Evolutionary conservation across 2,888 invertebrate species (phyloP).

Genomic region (Cryptocephalus primarius): DNA sequence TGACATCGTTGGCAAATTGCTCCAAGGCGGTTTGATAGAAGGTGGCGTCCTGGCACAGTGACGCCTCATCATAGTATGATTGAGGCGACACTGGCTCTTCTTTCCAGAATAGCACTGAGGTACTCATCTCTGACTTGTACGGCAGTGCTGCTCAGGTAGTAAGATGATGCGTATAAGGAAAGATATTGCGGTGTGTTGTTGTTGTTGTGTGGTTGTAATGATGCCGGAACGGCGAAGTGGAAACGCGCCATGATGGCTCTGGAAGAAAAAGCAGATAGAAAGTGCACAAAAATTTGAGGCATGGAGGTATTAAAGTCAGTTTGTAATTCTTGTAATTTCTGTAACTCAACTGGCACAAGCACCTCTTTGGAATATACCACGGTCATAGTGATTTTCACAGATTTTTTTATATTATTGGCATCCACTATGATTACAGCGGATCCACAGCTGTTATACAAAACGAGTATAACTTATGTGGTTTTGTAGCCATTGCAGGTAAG

Average conservation of each 20-base stretch:
- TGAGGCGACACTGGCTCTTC: constrained; percentile 43
- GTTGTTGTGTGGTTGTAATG: constrained; percentile 35
- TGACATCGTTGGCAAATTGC: constrained; percentile 24
- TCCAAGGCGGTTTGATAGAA: constrained; percentile 30
- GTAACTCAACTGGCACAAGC: too few species aligned
- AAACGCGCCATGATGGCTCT: constrained; percentile 78
- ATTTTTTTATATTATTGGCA: too few species aligned
- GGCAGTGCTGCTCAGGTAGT: constrained; percentile 13
- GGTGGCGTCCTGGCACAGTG: constrained; percentile 27
- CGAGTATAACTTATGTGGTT: too few species aligned
- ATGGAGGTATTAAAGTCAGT: too few species aligned
- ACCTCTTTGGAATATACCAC: too few species aligned
- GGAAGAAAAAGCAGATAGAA: constrained; percentile 22
- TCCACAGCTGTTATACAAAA: too few species aligned
- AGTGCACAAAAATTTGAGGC: too few species aligned
- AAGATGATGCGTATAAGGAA: constrained; percentile 17
- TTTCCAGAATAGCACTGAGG: constrained; percentile 37
- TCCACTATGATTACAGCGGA: too few species aligned
- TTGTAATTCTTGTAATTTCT: too few species aligned
- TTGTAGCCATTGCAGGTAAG: too few species aligned
- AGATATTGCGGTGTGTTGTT: constrained; percentile 24
- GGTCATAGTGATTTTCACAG: too few species aligned
- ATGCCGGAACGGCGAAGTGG: constrained; percentile 51
- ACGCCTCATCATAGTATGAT: constrained; percentile 28
- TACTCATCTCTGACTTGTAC: constrained; percentile 22